phyloP scores from a whole-genome alignment of 2,797 vertebrate genomes.

The Gallirallus australis region DNA sequence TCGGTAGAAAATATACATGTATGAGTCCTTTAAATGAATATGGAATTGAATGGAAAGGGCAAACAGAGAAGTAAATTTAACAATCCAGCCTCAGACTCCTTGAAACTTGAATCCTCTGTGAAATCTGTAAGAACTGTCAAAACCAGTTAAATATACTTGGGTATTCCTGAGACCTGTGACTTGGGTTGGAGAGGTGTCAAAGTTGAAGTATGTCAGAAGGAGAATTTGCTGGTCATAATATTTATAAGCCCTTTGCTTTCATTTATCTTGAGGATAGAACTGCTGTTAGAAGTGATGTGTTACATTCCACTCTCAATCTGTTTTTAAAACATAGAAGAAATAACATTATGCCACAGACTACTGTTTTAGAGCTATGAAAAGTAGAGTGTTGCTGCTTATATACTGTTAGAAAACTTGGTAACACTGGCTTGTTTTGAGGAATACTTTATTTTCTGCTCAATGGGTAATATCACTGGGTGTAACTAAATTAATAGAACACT shows the following conservation, averaged over 20 bases:
- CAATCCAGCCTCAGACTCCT: not conserved
- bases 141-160: not conserved
- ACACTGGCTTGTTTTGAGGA: not conserved
- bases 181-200: not conserved
- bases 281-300: not conserved
- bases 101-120: not conserved
- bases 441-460: not conserved
- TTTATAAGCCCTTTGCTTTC: not conserved
- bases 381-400: not conserved
- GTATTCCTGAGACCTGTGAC: not conserved
- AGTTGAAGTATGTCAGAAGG: not conserved
- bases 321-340: not conserved
- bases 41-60: not conserved
- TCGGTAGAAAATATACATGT: not conserved
- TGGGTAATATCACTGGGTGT: not conserved
- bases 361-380: not conserved
- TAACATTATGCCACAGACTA: not conserved
- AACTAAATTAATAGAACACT: not conserved
- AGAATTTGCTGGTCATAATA: not conserved
- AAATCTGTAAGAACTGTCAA: not conserved
- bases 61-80: not conserved
- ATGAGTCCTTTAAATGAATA: conserved; percentile 9
- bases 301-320: not conserved
- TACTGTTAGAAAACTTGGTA: not conserved
- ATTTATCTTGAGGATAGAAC: not conserved